These are phyloP conservation scores for Triplophysa siluroides DNA, from an alignment of 2,113 vertebrate species.

Conservation along the genomic window DNA sequence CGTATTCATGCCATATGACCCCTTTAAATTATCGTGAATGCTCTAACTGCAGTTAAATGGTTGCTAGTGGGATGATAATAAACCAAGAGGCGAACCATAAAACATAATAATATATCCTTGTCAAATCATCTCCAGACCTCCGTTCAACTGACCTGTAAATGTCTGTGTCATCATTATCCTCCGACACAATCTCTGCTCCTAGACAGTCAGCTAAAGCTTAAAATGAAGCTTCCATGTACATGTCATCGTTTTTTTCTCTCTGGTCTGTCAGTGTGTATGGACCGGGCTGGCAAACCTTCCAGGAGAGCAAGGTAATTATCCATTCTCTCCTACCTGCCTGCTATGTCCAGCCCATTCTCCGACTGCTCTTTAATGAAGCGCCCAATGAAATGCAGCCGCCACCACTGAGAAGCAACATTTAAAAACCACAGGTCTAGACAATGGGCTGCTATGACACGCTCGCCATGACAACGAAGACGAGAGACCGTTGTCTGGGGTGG, in stretches of 20 bases:
- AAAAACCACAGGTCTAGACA: constrained; percentile 33
- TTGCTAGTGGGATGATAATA: background rate
- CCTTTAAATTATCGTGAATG: background rate
- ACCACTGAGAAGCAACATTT: constrained; percentile 19
- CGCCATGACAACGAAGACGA: constrained; percentile 9
- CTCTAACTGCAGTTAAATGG: background rate
- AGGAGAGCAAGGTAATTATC: constrained; percentile 43
- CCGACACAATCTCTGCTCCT: constrained; percentile 22
- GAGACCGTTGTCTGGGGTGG: constrained; percentile 5
- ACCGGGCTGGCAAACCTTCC: constrained; percentile 30
- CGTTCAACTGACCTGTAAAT: constrained; percentile 31
- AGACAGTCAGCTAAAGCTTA: constrained; percentile 35
- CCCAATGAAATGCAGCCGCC: constrained; percentile 29
- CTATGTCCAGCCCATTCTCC: constrained; percentile 30
- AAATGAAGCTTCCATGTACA: constrained; percentile 31
- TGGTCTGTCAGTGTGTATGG: constrained; percentile 27
- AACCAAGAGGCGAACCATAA: background rate
- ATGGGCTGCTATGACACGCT: background rate
- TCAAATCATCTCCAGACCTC: background rate
- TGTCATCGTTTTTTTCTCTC: background rate
- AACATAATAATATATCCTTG: constrained; percentile 6
- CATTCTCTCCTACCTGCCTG: constrained; percentile 35
- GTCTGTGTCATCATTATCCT: constrained; percentile 38
- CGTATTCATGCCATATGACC: too few relatives aligned
- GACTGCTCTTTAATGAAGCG: constrained; percentile 40